Conservation (phyloP, 2,888 invertebrate genomes). For the Aphidoletes aphidimyza region DNA sequence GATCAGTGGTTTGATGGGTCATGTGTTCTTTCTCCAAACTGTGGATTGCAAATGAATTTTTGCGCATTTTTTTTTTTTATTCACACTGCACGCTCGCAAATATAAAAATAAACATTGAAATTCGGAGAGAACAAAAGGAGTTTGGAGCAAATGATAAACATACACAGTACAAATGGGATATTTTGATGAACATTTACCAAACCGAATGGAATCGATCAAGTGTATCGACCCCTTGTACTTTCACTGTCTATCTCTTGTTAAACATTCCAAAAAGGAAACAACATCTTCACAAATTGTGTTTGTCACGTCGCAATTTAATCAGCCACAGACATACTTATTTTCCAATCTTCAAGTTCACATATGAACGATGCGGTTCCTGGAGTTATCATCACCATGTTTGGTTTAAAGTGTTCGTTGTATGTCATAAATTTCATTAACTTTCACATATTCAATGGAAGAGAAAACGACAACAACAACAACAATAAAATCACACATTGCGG, state of each 20-base stretch:
- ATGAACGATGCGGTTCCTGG: neutral
- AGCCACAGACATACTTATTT: no score
- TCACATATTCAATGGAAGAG: no score
- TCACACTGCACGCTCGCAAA: no score
- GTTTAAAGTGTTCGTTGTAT: no score
- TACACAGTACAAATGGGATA: neutral
- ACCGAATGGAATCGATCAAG: constrained; percentile 2
- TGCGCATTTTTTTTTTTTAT: neutral
- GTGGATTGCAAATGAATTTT: neutral
- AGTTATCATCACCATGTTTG: no score
- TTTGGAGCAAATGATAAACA: no score
- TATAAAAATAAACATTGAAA: neutral
- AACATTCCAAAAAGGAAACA: neutral
- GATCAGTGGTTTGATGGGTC: neutral
- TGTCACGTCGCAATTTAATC: neutral
- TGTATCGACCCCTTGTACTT: constrained; percentile 29
- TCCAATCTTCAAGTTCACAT: neutral
- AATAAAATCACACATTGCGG: neutral
- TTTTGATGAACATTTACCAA: no score
- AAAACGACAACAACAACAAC: no score
- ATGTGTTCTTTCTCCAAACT: no score
- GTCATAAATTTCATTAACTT: no score
- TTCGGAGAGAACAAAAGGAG: neutral
- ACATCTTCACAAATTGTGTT: neutral
- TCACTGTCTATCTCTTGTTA: neutral